These are phyloP conservation scores for Oreochromis grahami DNA, from an alignment of 2,797 vertebrate genomes.

Conservation along the genomic window DNA sequence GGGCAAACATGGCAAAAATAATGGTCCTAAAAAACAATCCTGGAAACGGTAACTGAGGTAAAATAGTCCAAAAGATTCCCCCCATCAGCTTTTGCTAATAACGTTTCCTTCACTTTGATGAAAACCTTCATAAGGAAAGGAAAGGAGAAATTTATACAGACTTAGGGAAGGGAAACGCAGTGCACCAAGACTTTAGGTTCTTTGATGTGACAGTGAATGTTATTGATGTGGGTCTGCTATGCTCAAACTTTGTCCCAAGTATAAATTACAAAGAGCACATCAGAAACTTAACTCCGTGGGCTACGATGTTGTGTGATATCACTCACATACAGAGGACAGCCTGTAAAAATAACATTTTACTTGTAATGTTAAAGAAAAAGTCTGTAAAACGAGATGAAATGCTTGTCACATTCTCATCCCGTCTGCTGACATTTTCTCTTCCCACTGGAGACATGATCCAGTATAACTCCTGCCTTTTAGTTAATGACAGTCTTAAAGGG, in stretches of 20 bases:
- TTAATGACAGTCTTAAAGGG: background rate
- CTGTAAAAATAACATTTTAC: background rate
- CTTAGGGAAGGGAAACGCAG: rapidly evolving
- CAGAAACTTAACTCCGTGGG: background rate
- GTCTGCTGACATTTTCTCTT: background rate
- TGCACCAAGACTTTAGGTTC: background rate
- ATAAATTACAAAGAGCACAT: background rate
- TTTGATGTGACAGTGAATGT: background rate
- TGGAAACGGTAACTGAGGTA: rapidly evolving
- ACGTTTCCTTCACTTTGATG: rapidly evolving
- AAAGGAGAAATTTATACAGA: background rate
- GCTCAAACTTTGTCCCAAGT: background rate
- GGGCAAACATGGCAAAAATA: rapidly evolving
- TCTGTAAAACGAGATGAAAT: background rate
- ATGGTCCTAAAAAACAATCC: background rate
- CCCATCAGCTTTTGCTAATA: background rate
- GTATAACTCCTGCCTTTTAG: background rate
- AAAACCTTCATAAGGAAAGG: background rate
- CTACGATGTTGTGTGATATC: background rate
- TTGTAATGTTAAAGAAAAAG: background rate
- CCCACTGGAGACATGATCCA: background rate
- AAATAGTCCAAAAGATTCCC: rapidly evolving
- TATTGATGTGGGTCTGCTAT: background rate
- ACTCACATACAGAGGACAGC: background rate
- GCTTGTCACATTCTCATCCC: background rate